Evolutionary conservation across 2,113 vertebrate species (phyloP), one percentile per base, ranked within the genome.

Genomic region (Platysteira castanea): DNA sequence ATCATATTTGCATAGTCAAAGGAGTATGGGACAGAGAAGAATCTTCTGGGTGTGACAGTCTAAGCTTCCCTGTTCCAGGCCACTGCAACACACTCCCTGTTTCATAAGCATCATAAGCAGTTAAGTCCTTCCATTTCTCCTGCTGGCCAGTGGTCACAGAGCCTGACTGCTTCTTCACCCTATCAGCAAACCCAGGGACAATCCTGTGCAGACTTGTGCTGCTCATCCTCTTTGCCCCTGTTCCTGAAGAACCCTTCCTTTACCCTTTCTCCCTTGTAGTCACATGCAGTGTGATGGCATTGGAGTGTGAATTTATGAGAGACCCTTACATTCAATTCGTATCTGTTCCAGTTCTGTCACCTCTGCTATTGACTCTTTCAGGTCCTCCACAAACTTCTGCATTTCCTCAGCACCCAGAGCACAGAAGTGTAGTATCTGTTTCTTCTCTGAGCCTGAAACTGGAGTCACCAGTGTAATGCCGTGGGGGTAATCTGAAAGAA

Each of bases 321-420:
- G 30, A 76, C 39, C 11, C 99, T 99, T 98, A 99, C 99, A 99
- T 96, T 99, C 99, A 95, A 99, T 99, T 91, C 99, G 99, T 94
- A 99, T 99, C 97, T 99, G 99, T 92, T 99, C 99, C 99, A 99
- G 99, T 97, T 99, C 99, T 6, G 99, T 99, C 97, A 99, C 99
- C 98, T 99, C 99, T 15, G 99, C 98, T 86, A 99, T 99, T 35
- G 99, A 99, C 87, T 99, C 99, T 94, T 99, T 98, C 96, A 99
- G 98, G 93, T 99, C 99, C 97, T 99, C 99, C 47, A 99, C 98
- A 87, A 99, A 99, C 97, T 99, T 99, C 92, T 99, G 98, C 97
- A 99, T 99, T 97, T 99, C 99, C 4, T 99, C 99, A 4, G 98
- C 98, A 59, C 99, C 99, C 73, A 99, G 98, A 81, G 99, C 99